Evolutionary conservation across 2,797 vertebrate genomes (phyloP).

Genomic region (Lophura swinhoii): DNA sequence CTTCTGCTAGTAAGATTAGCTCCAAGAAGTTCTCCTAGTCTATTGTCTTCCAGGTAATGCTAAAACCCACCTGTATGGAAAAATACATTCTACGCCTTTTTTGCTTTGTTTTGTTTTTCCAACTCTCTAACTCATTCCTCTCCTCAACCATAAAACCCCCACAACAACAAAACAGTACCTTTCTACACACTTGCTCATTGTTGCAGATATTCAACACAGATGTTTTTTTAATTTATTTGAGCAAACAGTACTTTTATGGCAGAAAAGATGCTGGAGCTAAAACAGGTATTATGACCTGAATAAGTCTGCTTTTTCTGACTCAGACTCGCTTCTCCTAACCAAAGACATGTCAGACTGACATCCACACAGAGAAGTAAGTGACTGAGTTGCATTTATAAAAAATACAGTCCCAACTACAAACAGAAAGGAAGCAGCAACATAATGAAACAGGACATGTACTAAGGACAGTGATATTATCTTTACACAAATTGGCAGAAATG

Average conservation of each 20-base stretch:
- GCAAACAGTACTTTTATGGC: not conserved
- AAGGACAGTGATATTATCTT: not conserved
- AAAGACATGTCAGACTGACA: not conserved
- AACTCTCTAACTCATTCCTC: not conserved
- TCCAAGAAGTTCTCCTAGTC: not conserved
- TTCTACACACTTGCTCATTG: not conserved
- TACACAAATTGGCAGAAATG: not conserved
- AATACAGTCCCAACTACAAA: not conserved
- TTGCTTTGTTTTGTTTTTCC: not conserved
- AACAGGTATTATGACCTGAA: not conserved
- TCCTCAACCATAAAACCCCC: not conserved
- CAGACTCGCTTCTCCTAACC: not conserved
- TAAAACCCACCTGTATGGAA: not conserved
- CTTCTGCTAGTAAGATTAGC: not conserved
- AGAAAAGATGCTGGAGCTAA: not conserved
- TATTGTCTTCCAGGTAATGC: not conserved
- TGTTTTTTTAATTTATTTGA: not conserved
- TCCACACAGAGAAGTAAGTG: not conserved
- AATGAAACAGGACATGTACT: not conserved
- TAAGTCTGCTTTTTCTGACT: not conserved
- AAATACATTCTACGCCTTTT: not conserved
- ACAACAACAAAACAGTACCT: not conserved
- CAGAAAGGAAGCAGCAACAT: not conserved
- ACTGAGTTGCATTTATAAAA: not conserved
- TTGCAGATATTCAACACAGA: not conserved